These are phyloP conservation scores for Mythimna loreyi DNA, from an alignment of 2,888 invertebrate species.

Conservation along the genomic window DNA sequence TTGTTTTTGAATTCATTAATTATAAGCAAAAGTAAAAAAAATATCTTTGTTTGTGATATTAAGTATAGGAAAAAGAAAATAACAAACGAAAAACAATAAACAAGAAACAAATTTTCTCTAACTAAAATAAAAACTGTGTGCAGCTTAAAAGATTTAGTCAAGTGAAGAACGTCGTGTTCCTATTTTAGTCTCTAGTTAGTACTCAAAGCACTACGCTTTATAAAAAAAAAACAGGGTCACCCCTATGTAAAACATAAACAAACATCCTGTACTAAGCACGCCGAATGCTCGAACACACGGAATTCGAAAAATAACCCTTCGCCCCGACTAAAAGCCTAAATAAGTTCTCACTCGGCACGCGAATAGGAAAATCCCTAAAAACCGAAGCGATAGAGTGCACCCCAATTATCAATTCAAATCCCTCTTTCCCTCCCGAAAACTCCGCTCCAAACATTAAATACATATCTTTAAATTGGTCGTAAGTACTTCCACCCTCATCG, in stretches of 20 bases:
- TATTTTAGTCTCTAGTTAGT: not conserved
- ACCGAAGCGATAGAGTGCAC: slow-evolving; percentile 78
- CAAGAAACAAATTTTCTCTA: not conserved
- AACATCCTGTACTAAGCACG: slow-evolving; percentile 12
- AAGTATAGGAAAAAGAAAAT: not conserved
- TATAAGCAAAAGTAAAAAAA: too few relatives aligned
- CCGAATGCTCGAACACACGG: slow-evolving; percentile 46
- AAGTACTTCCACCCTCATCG: slow-evolving; percentile 88
- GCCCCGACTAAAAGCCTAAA: slow-evolving; percentile 54
- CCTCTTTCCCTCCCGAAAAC: slow-evolving; percentile 72
- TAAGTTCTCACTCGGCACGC: slow-evolving; percentile 66
- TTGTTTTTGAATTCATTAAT: too few relatives aligned
- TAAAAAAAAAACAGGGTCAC: not conserved
- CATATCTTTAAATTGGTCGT: slow-evolving; percentile 90
- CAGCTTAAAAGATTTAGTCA: not conserved
- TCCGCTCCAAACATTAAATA: slow-evolving; percentile 85
- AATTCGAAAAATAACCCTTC: slow-evolving; percentile 58
- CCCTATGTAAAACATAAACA: slow-evolving; percentile 23
- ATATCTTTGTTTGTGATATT: too few relatives aligned
- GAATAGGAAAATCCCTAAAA: slow-evolving; percentile 62
- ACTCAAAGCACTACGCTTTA: slow-evolving; percentile 14
- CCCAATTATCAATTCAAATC: slow-evolving; percentile 87
- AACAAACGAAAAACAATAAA: not conserved
- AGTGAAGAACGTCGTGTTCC: not conserved
- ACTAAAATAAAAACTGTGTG: not conserved